Evolutionary conservation across 2,888 invertebrate genomes (phyloP).

Genomic region (Xestia c-nigrum): DNA sequence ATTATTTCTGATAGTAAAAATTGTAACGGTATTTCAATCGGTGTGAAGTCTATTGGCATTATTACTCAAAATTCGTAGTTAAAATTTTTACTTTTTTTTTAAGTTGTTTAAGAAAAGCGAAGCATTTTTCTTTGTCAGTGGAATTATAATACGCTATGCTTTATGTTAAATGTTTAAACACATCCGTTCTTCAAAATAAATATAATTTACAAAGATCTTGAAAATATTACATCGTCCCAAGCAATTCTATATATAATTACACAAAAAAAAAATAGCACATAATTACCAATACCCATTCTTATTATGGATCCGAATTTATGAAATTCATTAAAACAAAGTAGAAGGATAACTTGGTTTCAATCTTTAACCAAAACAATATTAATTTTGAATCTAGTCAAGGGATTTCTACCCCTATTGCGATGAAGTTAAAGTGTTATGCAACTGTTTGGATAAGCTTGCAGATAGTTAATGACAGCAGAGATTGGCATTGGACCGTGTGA

Average conservation of each 20-base stretch:
- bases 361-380: slow-evolving; percentile 57
- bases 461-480: slow-evolving; percentile 71
- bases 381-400: neutral
- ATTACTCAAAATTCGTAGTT: neutral
- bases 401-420: slow-evolving; percentile 20
- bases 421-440: neutral
- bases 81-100: neutral
- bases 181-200: slow-evolving; percentile 8
- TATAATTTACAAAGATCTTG: neutral
- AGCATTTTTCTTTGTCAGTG: neutral
- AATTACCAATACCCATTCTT: slow-evolving; percentile 34
- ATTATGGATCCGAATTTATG: slow-evolving; percentile 47
- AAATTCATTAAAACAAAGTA: slow-evolving; percentile 64
- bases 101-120: neutral
- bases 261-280: slow-evolving; percentile 25
- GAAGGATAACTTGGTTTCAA: slow-evolving; percentile 56
- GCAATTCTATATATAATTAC: slow-evolving; percentile 31
- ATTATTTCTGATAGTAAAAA: slow-evolving; percentile 25
- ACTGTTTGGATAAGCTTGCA: slow-evolving; percentile 39
- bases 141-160: neutral
- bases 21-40: neutral
- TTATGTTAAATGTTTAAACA: neutral
- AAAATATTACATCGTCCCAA: slow-evolving; percentile 33
- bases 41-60: neutral
- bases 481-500: slow-evolving; percentile 74